Evolutionary conservation across 2,113 vertebrate genomes (phyloP).

Genomic region (Festucalex cinctus): DNA sequence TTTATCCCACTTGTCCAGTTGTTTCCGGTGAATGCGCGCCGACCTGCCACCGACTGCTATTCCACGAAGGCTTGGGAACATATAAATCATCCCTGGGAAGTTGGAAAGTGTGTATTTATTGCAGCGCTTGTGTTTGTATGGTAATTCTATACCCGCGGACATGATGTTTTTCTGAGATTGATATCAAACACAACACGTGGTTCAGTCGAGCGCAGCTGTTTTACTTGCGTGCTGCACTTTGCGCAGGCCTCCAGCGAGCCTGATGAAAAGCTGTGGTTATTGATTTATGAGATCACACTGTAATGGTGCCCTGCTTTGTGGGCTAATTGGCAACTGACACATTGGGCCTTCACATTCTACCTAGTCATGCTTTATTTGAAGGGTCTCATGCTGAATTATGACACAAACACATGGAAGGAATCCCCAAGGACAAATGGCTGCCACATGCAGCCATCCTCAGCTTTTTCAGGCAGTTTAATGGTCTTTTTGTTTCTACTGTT

Average conservation of each 20-base stretch:
- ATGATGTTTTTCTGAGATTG: constrained; percentile 20
- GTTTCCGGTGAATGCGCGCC: constrained; percentile 44
- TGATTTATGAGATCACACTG: constrained; percentile 58
- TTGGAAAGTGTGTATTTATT: constrained; percentile 22
- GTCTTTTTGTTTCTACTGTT: not conserved
- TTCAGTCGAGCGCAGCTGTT: constrained; percentile 25
- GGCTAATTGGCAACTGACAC: constrained; percentile 50
- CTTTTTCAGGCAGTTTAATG: not conserved
- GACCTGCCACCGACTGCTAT: constrained; percentile 35
- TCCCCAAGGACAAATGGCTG: not conserved
- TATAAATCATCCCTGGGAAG: constrained; percentile 51
- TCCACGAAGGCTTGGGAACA: constrained; percentile 46
- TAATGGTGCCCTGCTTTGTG: constrained; percentile 45
- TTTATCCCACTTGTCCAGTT: constrained; percentile 60
- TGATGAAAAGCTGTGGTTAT: constrained; percentile 53
- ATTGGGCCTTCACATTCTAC: constrained; percentile 23
- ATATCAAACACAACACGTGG: constrained; percentile 14
- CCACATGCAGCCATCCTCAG: not conserved
- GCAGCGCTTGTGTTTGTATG: not conserved
- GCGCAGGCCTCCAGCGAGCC: constrained; percentile 34
- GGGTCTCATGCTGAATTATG: not conserved
- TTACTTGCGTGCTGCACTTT: constrained; percentile 29
- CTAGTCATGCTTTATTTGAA: constrained; percentile 15
- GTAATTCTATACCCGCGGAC: constrained; percentile 23
- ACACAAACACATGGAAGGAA: not conserved